Evolutionary conservation across 2,113 vertebrate species (phyloP).

Genomic region (Eptesicus fuscus): DNA sequence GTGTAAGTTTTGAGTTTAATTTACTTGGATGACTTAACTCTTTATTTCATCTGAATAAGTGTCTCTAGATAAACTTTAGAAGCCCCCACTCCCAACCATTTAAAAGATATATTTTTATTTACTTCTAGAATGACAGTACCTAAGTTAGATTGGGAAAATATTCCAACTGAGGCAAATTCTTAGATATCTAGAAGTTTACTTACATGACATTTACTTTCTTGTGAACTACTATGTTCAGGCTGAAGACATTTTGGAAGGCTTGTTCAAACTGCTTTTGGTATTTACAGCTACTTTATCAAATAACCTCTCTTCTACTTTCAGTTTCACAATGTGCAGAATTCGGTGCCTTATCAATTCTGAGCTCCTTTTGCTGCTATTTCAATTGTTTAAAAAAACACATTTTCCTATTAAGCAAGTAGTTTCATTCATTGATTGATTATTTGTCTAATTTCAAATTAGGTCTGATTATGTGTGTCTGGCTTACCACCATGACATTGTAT

Average conservation of each 20-base stretch:
- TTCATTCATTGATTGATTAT: constrained; percentile 32
- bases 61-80: not conserved
- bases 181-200: not conserved
- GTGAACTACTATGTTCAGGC: not conserved
- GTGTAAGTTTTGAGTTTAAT: not conserved
- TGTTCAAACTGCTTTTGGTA: not conserved
- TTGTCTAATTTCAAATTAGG: constrained; percentile 39
- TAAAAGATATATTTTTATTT: not conserved
- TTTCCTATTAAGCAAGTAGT: not conserved
- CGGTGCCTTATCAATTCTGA: not conserved
- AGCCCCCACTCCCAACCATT: not conserved
- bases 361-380: not conserved
- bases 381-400: not conserved
- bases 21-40: not conserved
- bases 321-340: not conserved
- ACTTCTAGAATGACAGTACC: not conserved
- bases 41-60: constrained; percentile 22
- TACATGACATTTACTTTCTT: not conserved
- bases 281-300: not conserved
- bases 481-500: not conserved
- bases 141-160: not conserved
- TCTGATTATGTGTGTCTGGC: not conserved
- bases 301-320: not conserved
- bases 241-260: not conserved
- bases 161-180: not conserved